Evolutionary conservation across 2,113 vertebrate genomes (phyloP).

Genomic region (Phrynocephalus versicolor): DNA sequence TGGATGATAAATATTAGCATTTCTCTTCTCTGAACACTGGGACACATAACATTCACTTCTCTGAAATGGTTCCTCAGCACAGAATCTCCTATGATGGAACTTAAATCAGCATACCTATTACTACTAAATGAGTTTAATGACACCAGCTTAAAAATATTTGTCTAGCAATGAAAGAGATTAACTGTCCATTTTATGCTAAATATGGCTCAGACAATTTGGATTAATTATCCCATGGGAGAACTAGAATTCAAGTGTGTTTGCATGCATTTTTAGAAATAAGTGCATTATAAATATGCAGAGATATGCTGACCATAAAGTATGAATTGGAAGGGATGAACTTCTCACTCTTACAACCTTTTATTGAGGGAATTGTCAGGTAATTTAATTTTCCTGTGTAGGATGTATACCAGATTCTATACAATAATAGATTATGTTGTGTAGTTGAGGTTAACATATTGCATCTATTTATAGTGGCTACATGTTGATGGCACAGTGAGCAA

Average conservation of each 20-base stretch:
- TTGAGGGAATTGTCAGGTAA: neutral
- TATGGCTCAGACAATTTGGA: neutral
- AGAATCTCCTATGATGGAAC: neutral
- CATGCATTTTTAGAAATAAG: too few relatives aligned
- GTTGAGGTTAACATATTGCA: neutral
- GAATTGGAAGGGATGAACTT: too few relatives aligned
- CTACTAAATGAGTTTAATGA: neutral
- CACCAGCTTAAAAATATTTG: neutral
- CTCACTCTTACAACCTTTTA: neutral
- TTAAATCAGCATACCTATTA: neutral
- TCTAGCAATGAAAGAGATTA: constrained; percentile 14
- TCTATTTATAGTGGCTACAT: neutral
- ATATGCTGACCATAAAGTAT: too few relatives aligned
- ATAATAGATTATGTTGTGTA: neutral
- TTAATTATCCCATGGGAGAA: neutral
- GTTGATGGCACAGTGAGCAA: neutral
- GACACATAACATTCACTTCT: neutral
- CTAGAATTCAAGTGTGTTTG: neutral
- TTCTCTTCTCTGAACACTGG: neutral
- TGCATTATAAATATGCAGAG: too few relatives aligned
- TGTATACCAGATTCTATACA: neutral
- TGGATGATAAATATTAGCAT: neutral
- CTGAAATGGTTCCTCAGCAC: neutral
- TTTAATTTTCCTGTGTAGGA: neutral
- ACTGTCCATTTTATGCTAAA: neutral